Evolutionary conservation across 2,113 vertebrate genomes (phyloP).

Genomic region (Microtus montanus): DNA sequence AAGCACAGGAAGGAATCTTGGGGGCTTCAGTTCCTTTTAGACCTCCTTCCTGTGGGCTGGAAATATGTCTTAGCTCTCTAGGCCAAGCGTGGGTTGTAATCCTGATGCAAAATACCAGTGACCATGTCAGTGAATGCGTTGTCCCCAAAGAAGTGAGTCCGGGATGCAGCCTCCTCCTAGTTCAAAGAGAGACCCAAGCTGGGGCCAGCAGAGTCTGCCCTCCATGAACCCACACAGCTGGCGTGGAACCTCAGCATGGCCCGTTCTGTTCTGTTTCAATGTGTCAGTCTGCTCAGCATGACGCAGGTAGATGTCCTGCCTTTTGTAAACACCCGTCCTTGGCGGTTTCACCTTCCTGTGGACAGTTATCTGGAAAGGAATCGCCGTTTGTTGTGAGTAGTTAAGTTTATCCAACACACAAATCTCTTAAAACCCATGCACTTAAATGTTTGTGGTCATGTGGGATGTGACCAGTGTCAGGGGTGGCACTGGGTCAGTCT

Average conservation of each 20-base stretch:
- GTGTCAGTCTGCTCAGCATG: background rate
- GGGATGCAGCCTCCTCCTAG: rapidly evolving
- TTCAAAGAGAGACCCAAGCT: background rate
- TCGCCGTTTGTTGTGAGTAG: slow-evolving; percentile 63
- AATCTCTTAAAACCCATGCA: slow-evolving; percentile 75
- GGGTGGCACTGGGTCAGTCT: slow-evolving; percentile 71
- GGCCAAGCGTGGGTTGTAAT: background rate
- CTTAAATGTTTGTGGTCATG: slow-evolving; percentile 73
- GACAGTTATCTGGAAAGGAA: slow-evolving; percentile 40
- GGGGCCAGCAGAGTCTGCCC: background rate
- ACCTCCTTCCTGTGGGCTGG: background rate
- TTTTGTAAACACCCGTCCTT: background rate
- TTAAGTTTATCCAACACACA: slow-evolving; percentile 68
- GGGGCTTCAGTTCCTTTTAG: background rate
- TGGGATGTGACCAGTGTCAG: slow-evolving; percentile 78
- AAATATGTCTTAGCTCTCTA: background rate
- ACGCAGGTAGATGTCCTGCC: background rate
- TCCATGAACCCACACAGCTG: background rate
- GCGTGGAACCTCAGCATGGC: background rate
- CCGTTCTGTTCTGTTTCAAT: background rate
- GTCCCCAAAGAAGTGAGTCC: background rate
- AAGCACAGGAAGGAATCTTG: background rate
- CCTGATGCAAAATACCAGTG: background rate
- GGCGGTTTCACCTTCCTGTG: slow-evolving; percentile 19
- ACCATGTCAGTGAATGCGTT: rapidly evolving